Evolutionary conservation across 1,140 invertebrate genomes (phyloP).

Genomic region (Drosophila seguyi): DNA sequence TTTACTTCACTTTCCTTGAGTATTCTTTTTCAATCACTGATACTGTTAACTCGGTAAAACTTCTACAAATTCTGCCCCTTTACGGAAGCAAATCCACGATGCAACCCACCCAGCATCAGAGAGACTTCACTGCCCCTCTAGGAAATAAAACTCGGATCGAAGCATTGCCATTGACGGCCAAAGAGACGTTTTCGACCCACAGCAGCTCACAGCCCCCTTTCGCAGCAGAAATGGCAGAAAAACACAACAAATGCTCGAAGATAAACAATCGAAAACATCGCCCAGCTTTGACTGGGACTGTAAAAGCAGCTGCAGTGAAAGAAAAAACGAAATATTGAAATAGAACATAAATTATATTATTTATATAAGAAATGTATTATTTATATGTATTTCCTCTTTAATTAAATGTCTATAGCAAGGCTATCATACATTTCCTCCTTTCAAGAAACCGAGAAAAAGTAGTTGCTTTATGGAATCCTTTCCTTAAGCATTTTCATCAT

Average conservation of each 20-base stretch:
- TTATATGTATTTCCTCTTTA: background rate
- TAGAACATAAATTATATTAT: background rate
- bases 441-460: background rate
- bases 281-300: constrained; percentile 15
- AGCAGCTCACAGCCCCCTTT: constrained; percentile 41
- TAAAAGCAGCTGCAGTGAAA: constrained; percentile 12
- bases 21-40: background rate
- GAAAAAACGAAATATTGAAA: background rate
- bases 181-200: constrained; percentile 39
- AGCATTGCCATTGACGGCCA: constrained; percentile 33
- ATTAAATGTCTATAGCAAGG: background rate
- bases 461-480: background rate
- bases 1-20: too few relatives aligned
- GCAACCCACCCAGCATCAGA: constrained; percentile 19
- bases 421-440: background rate
- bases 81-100: constrained; percentile 21
- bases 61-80: too few relatives aligned
- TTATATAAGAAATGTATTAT: background rate
- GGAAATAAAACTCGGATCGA: constrained; percentile 44
- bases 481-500: too few relatives aligned
- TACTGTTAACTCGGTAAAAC: background rate
- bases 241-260: constrained; percentile 41
- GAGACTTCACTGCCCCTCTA: constrained; percentile 30
- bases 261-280: constrained; percentile 66
- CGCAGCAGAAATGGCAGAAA: constrained; percentile 34